Evolutionary conservation across 2,113 vertebrate species (phyloP), one percentile per base, ranked within the genome.

Genomic region (Oplegnathus fasciatus): DNA sequence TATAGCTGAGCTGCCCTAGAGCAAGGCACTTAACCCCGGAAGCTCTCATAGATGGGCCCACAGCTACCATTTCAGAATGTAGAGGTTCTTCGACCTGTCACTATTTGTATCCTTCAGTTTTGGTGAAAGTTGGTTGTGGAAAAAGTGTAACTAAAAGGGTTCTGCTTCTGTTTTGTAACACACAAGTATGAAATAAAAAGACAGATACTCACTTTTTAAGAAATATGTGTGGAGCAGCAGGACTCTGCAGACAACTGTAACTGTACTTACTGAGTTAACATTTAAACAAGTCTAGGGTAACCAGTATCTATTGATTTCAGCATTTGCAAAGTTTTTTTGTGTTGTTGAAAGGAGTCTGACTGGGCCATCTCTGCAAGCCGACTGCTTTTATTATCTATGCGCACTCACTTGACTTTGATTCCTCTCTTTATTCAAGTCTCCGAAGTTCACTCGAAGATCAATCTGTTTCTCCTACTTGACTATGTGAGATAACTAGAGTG

Each of bases 401-500:
- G 70, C 50, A 32, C 28, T 57, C 14, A 9, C 57, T 58, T 81
- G 28, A 50, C 52, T 81, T 85, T 57, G 44, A 65, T 55, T 58
- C 17, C 28, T 32, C 30, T 70, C n/a, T 50, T 78, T 64, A 50
- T 48, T 79, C 3, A 13, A 78, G 66, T 14, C 80, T 10, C 57
- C 15, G 9, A 85, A 83, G 82, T 80, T 73, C 48, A 72, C 34
- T 0, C 7, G 28, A 48, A 75, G 28, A 85, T 87, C 78, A 46
- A 52, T 77, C 60, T 58, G 55, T 78, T 86, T 84, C 68, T 80
- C 58, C 65, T 34, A 0, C 75, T 61, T n/a, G 42, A 54, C 58
- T 17, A 24, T 18, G 24, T 62, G 7, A 69, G 94, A 93, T 94
- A 95, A 94, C 94, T 93, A 95, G 90, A 70, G 93, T 68, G 92